These are phyloP conservation scores for Pipistrellus nathusii DNA, from an alignment of 2,797 vertebrate species.

Conservation along the genomic window DNA sequence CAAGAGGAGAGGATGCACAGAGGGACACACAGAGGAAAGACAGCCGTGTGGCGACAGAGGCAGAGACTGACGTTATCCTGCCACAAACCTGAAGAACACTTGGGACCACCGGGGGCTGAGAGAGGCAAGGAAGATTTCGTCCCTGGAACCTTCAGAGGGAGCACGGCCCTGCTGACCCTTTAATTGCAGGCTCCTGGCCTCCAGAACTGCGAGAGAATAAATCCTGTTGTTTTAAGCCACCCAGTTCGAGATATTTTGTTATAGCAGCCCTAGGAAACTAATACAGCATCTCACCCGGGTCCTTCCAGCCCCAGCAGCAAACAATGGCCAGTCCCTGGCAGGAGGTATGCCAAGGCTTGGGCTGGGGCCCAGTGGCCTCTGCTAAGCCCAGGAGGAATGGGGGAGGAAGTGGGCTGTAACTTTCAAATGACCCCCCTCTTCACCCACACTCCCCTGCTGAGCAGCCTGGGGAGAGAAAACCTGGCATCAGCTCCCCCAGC, in stretches of 20 bases:
- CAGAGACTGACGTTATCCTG: background rate
- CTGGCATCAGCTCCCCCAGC: constrained; percentile 3
- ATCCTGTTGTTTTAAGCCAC: background rate
- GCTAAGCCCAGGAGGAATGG: background rate
- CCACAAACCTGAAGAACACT: background rate
- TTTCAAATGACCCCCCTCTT: constrained; percentile 64
- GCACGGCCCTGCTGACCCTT: background rate
- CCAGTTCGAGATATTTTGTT: background rate
- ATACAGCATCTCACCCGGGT: background rate
- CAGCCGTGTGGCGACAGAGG: background rate
- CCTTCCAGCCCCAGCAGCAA: background rate
- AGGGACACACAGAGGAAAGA: background rate
- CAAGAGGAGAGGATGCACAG: background rate
- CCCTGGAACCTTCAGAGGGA: background rate
- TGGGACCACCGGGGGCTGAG: background rate
- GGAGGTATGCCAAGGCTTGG: background rate
- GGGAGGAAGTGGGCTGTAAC: constrained; percentile 28
- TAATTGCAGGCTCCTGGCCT: background rate
- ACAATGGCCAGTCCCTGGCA: background rate
- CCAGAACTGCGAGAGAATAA: background rate
- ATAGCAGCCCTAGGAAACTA: background rate
- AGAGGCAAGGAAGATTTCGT: background rate
- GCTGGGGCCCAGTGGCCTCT: background rate
- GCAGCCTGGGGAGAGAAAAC: constrained; percentile 44
- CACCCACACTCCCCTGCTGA: constrained; percentile 45